phyloP scores from a whole-genome alignment of 2,113 vertebrate species.

The Bostrychus sinensis region DNA sequence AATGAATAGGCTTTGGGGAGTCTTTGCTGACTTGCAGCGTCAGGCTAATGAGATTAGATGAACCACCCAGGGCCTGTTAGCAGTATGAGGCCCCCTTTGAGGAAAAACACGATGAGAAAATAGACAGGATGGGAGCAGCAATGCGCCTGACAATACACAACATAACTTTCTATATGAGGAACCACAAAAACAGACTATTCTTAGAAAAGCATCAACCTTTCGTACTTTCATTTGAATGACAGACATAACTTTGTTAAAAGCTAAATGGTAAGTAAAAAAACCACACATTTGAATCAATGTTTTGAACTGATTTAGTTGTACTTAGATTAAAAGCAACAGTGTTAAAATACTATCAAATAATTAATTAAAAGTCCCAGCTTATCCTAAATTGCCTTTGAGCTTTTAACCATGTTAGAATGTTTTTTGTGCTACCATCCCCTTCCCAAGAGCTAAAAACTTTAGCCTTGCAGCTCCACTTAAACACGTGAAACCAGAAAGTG shows the following conservation, averaged over 20 bases:
- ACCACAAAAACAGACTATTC: neutral
- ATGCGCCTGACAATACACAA: slow-evolving; percentile 6
- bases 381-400: too few relatives aligned
- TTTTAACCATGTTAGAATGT: too few relatives aligned
- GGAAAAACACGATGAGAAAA: slow-evolving; percentile 37
- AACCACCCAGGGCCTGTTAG: slow-evolving; percentile 47
- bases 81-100: slow-evolving; percentile 24
- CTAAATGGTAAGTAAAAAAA: neutral
- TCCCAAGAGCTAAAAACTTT: too few relatives aligned
- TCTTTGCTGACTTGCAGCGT: slow-evolving; percentile 59
- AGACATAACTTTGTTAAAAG: neutral
- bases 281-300: too few relatives aligned
- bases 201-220: neutral
- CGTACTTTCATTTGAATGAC: neutral
- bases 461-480: too few relatives aligned
- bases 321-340: too few relatives aligned
- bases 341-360: too few relatives aligned
- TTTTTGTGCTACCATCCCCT: too few relatives aligned
- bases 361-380: too few relatives aligned
- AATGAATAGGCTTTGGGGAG: slow-evolving; percentile 63
- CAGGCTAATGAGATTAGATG: slow-evolving; percentile 63
- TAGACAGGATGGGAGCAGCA: slow-evolving; percentile 11
- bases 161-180: neutral
- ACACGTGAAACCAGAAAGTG: too few relatives aligned
- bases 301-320: too few relatives aligned